Conservation (phyloP, 2,888 invertebrate genomes). For the Augiades crinisus region DNA sequence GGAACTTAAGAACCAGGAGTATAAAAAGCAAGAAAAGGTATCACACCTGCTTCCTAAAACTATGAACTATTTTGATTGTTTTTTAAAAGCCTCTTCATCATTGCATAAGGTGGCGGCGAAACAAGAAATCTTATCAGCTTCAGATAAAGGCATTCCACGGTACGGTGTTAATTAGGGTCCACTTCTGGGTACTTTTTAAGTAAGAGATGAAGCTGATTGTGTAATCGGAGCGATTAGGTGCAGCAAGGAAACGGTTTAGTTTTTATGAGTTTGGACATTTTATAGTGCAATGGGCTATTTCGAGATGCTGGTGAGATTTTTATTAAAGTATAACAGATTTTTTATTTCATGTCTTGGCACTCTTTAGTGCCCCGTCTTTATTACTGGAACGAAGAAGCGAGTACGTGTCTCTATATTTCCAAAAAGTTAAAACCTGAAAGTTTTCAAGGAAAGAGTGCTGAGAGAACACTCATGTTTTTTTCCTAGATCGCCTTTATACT, state of each 20-base stretch:
- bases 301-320: no score
- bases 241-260: constrained; percentile 13
- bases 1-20: not conserved
- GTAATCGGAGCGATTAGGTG: constrained; percentile 38
- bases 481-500: no score
- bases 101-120: constrained; percentile 46
- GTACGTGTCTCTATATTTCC: no score
- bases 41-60: constrained; percentile 38
- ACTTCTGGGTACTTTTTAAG: constrained; percentile 45
- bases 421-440: no score
- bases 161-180: constrained; percentile 60
- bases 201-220: constrained; percentile 43
- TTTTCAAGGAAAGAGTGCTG: no score
- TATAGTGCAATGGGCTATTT: no score
- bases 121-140: constrained; percentile 60
- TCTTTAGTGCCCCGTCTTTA: no score
- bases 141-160: constrained; percentile 45
- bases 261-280: constrained; percentile 11
- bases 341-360: no score
- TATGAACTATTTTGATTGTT: constrained; percentile 48
- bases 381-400: no score
- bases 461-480: no score
- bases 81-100: constrained; percentile 48
- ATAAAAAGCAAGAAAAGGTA: constrained; percentile 6
- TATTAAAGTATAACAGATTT: no score